phyloP scores from a whole-genome alignment of 1,140 invertebrate species.

The Trypoxylus dichotomus region DNA sequence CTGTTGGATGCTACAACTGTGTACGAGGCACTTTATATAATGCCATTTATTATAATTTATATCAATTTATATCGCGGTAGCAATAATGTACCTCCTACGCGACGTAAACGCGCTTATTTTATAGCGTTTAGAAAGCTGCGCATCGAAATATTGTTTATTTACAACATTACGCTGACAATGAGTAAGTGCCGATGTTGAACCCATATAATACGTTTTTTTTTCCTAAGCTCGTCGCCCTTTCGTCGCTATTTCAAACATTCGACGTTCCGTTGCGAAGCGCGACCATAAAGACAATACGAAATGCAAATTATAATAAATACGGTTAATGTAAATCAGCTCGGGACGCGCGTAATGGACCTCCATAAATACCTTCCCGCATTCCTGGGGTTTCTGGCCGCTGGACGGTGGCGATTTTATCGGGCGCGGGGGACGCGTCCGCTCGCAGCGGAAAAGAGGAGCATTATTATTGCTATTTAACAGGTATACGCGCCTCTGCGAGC shows the following conservation, averaged over 20 bases:
- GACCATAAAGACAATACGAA: not conserved
- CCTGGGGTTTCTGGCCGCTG: not conserved
- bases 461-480: not conserved
- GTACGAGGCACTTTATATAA: not conserved
- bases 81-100: not conserved
- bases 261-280: not conserved
- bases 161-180: no score
- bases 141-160: no score
- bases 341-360: not conserved
- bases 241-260: not conserved
- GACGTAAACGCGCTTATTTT: no score
- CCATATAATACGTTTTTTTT: not conserved
- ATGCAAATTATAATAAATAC: constrained; percentile 3
- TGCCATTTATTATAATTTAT: not conserved
- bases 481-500: not conserved
- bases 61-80: not conserved
- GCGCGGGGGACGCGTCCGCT: not conserved
- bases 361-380: not conserved
- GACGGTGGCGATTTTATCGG: no score
- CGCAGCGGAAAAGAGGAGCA: not conserved
- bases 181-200: not conserved
- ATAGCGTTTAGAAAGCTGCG: no score
- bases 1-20: not conserved
- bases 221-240: not conserved
- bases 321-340: not conserved